Base-by-base conservation (phyloP, 2,113 vertebrate genomes). In the Abramis brama region DNA sequence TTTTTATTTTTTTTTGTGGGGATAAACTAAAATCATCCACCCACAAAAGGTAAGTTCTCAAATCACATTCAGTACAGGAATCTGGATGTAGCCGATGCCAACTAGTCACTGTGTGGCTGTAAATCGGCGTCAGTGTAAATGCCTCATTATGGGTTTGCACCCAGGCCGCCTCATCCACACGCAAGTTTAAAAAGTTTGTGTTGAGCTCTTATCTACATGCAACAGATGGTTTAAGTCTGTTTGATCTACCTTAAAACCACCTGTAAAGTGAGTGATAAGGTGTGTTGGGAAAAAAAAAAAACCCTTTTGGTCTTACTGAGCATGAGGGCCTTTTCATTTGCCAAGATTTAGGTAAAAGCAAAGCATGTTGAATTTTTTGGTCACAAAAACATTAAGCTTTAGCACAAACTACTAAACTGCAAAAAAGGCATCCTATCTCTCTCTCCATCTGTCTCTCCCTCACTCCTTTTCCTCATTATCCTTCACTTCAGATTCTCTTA, bases 401-500 rank as follows among this genome's bases (percentile, higher is more conserved):
- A 80, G 19, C 36, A 71, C 36, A 43, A 39, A 81, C 60, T 64
- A 81, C 33, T 30, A 45, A 81, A 70, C 43, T 70, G 8, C 80
- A 52, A 80, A 74, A 68, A 86, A 86, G 43, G 62, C 74, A 79
- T 86, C 77, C 89, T 88, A 90, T 87, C 89, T 79, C 82, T 70
- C 89, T 89, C 79, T 90, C 93, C 93, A 86, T 89, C 93, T 94
- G 91, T 91, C 90, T 80, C 88, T 87, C 89, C 88, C 85, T 87
- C 88, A 83, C 87, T 89, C 90, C 55, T 59, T 74, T 36, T 30
- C 47, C 73, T 82, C 59, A 82, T 39, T 86, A 78, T 87, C 68
- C 23, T 68, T 78, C 82, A 84, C 74, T 64, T 86, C 88, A 64
- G 21, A 78, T n/a, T 79, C 50, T 66, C 47, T 62, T 68, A 57